Conservation (phyloP, 2,797 vertebrate species). For the Smutsia temminckii region DNA sequence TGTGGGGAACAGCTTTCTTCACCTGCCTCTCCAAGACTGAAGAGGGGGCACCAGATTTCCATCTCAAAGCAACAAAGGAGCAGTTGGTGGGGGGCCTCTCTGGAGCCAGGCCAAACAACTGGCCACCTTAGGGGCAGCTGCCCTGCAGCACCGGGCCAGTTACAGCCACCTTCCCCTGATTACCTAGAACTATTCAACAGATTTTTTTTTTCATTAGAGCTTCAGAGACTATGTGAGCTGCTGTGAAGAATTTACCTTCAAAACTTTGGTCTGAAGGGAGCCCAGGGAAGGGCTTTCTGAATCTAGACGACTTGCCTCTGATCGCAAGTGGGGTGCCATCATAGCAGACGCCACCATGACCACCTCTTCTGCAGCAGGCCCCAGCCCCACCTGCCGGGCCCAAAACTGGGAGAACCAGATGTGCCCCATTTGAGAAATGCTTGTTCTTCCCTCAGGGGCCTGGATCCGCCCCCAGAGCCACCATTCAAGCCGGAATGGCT, state of each 20-base stretch:
- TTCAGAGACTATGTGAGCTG: background rate
- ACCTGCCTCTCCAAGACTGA: background rate
- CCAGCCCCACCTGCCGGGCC: background rate
- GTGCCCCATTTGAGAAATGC: background rate
- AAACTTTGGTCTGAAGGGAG: background rate
- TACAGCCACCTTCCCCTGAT: background rate
- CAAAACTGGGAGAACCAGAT: background rate
- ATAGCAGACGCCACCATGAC: background rate
- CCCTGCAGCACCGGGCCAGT: background rate
- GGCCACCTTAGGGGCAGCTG: background rate
- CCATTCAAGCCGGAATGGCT: background rate
- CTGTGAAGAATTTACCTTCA: slow-evolving; percentile 43
- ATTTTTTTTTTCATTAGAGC: background rate
- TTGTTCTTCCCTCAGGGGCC: background rate
- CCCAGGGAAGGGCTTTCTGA: background rate
- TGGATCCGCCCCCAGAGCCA: background rate
- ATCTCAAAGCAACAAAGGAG: background rate
- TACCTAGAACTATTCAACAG: background rate
- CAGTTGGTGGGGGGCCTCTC: slow-evolving; percentile 1
- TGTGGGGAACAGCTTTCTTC: background rate
- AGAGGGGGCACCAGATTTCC: background rate
- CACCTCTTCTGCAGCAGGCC: background rate
- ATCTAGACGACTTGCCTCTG: background rate
- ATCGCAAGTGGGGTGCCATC: background rate
- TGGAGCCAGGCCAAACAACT: background rate